A percentile compares a stretch with the other conserved stretches of the same genome.
Evolutionary conservation across 1,140 invertebrate genomes (phyloP).

Genomic region (Paraescarpia echinospica): DNA sequence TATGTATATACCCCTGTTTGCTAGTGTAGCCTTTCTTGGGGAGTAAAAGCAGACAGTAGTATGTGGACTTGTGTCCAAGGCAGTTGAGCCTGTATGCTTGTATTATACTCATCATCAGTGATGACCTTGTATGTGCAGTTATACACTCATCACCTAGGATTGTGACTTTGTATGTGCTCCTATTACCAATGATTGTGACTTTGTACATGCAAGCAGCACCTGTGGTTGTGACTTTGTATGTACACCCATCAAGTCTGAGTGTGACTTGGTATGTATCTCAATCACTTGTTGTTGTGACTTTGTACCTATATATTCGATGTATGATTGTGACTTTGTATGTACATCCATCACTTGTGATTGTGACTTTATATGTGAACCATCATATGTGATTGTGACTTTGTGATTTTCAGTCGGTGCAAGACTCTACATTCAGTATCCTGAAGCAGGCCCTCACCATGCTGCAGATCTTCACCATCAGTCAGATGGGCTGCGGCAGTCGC

Average conservation of each 20-base stretch:
- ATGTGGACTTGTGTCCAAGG: neutral
- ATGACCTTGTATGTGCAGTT: slow-evolving; percentile 33
- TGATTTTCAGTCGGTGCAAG: slow-evolving; percentile 33
- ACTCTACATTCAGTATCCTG: slow-evolving; percentile 66
- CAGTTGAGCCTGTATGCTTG: neutral
- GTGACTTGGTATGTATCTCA: neutral
- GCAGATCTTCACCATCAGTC: slow-evolving; percentile 89
- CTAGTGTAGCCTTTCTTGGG: neutral
- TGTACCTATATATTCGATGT: too few species aligned
- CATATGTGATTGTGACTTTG: slow-evolving; percentile 20
- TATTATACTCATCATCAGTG: neutral
- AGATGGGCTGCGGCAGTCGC: slow-evolving; percentile 79
- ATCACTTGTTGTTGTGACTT: slow-evolving; percentile 15
- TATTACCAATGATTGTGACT: slow-evolving; percentile 24
- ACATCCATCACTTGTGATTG: neutral
- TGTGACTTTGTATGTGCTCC: neutral
- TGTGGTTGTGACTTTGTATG: slow-evolving; percentile 2
- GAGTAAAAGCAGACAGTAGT: neutral
- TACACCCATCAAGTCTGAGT: neutral
- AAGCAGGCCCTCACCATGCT: slow-evolving; percentile 83
- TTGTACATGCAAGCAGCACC: slow-evolving; percentile 35
- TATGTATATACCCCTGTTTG: neutral
- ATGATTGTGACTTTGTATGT: neutral
- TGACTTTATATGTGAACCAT: slow-evolving; percentile 44
- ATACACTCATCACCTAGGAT: slow-evolving; percentile 27